Evolutionary conservation across 2,113 vertebrate species (phyloP), one percentile per base, ranked within the genome.

Genomic region (Anhinga rufa): DNA sequence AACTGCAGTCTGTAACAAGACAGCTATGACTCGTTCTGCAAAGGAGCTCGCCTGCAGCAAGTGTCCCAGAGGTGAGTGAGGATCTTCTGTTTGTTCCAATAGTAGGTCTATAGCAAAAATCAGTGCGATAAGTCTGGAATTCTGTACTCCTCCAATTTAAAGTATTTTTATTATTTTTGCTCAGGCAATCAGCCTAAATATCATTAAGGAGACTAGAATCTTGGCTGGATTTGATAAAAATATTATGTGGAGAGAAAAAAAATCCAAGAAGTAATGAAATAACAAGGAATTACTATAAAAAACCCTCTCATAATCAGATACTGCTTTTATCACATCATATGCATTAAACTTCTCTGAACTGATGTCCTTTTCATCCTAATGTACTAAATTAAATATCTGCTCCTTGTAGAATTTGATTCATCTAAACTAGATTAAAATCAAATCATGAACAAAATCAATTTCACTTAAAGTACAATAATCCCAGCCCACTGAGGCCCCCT

Each of bases 371-470:
- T 98, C 97, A 98, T 98, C 97, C 96, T 97, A 98, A 98, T 98
- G 85, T 97, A 97, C 94, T 98, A 98, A 98, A 98, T 98, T 98
- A 98, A 98, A 98, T 98, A 98, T 98, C 98, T 98, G 92, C 87
- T 98, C 98, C 98, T 98, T 97, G 97, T 97, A 98, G 97, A 98
- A 98, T 98, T 98, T 98, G 97, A 98, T 98, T 98, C 98, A 98
- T 97, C 96, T 98, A 98, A 98, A 98, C 97, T 98, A 98, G 98
- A 98, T 98, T 98, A 98, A 98, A 98, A 98, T 98, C 97, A 98
- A 98, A 98, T 98, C 98, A 98, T 98, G 97, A 97, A 95, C 97
- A 98, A 98, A 98, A 98, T 98, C 98, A 98, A 98, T 98, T 98
- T 98, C 97, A 97, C 97, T 98, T 98, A 98, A 98, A 98, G 93